Evolutionary conservation across 1,140 invertebrate genomes (phyloP).

Genomic region (Drosophila ercepeae): DNA sequence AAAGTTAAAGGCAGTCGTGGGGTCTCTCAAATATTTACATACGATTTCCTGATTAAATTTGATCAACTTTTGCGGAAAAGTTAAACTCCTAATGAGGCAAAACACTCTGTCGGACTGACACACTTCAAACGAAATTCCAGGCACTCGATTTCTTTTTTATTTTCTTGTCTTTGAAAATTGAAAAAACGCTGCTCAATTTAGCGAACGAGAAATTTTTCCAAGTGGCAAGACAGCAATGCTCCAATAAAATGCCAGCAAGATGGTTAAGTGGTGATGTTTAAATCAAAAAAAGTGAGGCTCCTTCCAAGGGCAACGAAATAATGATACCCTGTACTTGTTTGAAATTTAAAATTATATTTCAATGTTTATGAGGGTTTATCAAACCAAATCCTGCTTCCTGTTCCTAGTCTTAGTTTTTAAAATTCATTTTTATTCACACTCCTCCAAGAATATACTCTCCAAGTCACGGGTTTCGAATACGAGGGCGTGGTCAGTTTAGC

Average conservation of each 20-base stretch:
- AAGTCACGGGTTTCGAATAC: neutral
- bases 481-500: neutral
- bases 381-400: neutral
- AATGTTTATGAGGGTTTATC: no score
- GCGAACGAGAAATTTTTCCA: conserved; percentile 54
- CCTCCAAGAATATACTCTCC: neutral
- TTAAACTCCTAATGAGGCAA: conserved; percentile 32
- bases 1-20: conserved; percentile 26
- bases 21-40: conserved; percentile 39
- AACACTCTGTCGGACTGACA: conserved; percentile 22
- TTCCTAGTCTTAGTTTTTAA: neutral
- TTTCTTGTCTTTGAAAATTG: neutral
- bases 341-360: no score
- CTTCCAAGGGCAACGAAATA: no score
- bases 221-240: conserved; percentile 30
- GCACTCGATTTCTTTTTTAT: neutral
- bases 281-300: neutral
- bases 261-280: conserved; percentile 47
- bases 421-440: neutral
- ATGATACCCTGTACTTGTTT: neutral
- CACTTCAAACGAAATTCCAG: conserved; percentile 31
- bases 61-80: conserved; percentile 35
- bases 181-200: conserved; percentile 63
- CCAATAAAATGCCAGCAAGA: conserved; percentile 37
- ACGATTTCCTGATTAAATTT: conserved; percentile 45